Percentiles rank a stretch among this genome's conserved stretches.
These are phyloP conservation scores for Lasioglossum pauxillum DNA, from an alignment of 2,888 invertebrate genomes.

Conservation along the genomic window DNA sequence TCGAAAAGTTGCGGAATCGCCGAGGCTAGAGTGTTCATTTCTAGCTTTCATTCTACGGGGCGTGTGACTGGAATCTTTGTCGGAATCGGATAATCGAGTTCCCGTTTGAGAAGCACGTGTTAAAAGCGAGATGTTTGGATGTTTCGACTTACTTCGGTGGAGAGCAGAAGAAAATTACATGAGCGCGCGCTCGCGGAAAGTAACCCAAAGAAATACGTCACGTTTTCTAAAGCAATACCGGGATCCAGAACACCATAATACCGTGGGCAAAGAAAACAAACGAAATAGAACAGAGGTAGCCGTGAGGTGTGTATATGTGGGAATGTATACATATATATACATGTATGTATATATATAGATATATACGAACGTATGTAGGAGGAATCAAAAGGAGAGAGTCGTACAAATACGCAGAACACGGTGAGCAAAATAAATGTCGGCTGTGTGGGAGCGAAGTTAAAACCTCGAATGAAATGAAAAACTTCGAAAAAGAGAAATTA, in stretches of 20 bases:
- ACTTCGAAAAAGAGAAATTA: not conserved
- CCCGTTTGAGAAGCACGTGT: not conserved
- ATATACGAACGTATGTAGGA: not conserved
- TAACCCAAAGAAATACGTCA: not conserved
- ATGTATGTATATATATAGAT: not conserved
- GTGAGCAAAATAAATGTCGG: conserved; percentile 12
- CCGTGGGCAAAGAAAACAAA: not conserved
- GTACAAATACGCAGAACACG: conserved; percentile 6
- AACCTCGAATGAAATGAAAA: not conserved
- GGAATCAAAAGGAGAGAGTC: not conserved
- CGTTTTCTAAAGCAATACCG: not conserved
- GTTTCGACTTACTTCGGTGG: not conserved
- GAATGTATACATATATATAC: not conserved
- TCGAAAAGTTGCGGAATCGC: not conserved
- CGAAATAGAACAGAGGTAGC: not conserved
- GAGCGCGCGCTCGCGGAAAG: not conserved
- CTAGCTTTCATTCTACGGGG: not conserved
- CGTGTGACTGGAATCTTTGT: conserved; percentile 1
- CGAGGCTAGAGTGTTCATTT: not conserved
- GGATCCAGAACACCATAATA: not conserved
- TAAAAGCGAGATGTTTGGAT: not conserved
- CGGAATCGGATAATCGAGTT: not conserved
- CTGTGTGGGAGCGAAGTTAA: not conserved
- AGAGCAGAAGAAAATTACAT: not conserved
- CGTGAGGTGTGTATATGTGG: not conserved